phyloP scores from a whole-genome alignment of 2,888 invertebrate genomes.

The Cheilosia impressa region DNA sequence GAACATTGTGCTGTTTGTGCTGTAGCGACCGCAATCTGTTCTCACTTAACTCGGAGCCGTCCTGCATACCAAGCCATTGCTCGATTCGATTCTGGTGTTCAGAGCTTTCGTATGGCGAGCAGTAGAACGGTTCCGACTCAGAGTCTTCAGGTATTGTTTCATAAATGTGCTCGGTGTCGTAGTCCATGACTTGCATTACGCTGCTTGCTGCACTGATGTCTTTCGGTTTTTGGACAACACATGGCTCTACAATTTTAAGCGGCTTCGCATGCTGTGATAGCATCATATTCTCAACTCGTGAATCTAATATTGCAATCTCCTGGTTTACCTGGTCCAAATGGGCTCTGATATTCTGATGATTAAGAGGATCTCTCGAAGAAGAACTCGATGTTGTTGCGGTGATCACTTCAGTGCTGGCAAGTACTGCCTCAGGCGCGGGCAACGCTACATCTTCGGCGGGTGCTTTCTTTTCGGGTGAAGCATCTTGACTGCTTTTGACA shows the following conservation, averaged over 20 bases:
- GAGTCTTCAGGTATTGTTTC: constrained; percentile 88
- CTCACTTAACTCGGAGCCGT: constrained; percentile 31
- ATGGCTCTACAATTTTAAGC: constrained; percentile 58
- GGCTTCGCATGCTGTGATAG: constrained; percentile 74
- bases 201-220: constrained; percentile 10
- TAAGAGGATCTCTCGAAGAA: constrained; percentile 77
- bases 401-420: not conserved
- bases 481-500: constrained; percentile 10
- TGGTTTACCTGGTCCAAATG: constrained; percentile 84
- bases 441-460: constrained; percentile 60
- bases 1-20: constrained; percentile 67
- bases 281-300: constrained; percentile 86
- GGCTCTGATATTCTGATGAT: constrained; percentile 79
- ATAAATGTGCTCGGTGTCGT: constrained; percentile 87
- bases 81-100: constrained; percentile 79
- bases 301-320: constrained; percentile 85
- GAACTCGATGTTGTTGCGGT: constrained; percentile 55
- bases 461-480: constrained; percentile 77
- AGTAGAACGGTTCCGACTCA: constrained; percentile 86
- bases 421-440: not conserved
- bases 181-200: constrained; percentile 78
- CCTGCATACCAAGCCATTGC: constrained; percentile 81
- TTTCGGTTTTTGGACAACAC: constrained; percentile 37
- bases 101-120: constrained; percentile 86
- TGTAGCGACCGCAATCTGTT: constrained; percentile 60